Base-by-base conservation (phyloP, 92 coral and sea anemone genomes). In the Paragorgia papillata region DNA sequence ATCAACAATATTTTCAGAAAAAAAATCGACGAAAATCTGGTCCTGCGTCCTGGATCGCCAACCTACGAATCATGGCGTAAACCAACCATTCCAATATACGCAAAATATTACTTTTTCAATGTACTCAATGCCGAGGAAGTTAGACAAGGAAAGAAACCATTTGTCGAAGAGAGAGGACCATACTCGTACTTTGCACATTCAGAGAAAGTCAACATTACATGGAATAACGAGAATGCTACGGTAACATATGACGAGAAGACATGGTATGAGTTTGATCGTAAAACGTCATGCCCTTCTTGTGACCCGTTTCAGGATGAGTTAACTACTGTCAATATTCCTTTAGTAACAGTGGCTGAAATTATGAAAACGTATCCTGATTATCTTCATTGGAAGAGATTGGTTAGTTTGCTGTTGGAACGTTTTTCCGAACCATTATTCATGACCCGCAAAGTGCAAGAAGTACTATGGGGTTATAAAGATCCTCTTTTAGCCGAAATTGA, bases 391-490 rank as follows among this genome's bases (percentile, higher is more conserved):
- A 51, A 61, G 50, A 26, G 35, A 75, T 55, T 71, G 13, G 75
- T 84, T 51, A 69, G 82, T 63, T 71, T 81, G 7, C 28, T 88
- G 9, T 85, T 88, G 34, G 65, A 48, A 3, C 29, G 46, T n/a
- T 83, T n/a, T n/a, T n/a, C 80, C n/a, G 92, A 88, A 25, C 49
- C 71, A 13, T 66, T 92, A 63, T 82, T 92, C 43, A 85, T 82
- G 74, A 88, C 57, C n/a, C 65, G 41, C 22, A 85, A 86, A 1
- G 96, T 90, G 12, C 85, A 85, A 4, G 96, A 92, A 35, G n/a
- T 92, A 1, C 66, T 92, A 19, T 92, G 91, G 86, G 97, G 97
- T 4, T 92, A 90, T 62, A 41, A 73, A 58, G 97, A 89, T 57
- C 92, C 97, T 20, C 75, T 71, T 14, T 88, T 88, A 29, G 70